phyloP scores from a whole-genome alignment of 2,113 vertebrate genomes.

The Eolophus roseicapilla region DNA sequence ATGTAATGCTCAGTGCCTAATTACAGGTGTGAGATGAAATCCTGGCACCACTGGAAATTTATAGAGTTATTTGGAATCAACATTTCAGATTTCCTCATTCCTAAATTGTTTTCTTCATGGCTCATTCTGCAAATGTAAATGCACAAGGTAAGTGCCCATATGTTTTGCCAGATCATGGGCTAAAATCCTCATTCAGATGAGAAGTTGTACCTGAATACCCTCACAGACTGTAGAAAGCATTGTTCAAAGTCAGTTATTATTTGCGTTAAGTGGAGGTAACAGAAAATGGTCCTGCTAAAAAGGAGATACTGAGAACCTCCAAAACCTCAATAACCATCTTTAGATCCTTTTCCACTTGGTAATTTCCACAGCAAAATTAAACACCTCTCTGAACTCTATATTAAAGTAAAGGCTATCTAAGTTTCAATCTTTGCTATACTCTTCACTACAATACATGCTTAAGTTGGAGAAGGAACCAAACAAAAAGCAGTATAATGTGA shows the following conservation, averaged over 20 bases:
- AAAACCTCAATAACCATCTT: not conserved
- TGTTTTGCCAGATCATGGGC: not conserved
- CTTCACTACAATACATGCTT: not conserved
- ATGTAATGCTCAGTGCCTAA: not conserved
- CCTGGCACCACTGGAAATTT: not conserved
- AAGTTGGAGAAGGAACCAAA: not conserved
- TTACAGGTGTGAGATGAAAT: not conserved
- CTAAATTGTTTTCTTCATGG: not conserved
- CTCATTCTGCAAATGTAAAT: slow-evolving; percentile 39
- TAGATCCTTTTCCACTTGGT: not conserved
- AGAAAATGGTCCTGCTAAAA: not conserved
- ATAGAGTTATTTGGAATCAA: slow-evolving; percentile 11
- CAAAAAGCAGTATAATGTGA: not conserved
- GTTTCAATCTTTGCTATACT: not conserved
- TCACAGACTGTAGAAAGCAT: not conserved
- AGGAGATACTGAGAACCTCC: not conserved
- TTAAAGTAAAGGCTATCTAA: not conserved
- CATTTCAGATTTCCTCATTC: slow-evolving; percentile 13
- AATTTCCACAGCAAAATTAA: not conserved
- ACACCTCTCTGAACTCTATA: not conserved
- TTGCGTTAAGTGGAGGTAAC: not conserved
- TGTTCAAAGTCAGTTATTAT: not conserved
- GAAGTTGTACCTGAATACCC: not conserved
- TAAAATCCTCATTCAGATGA: not conserved
- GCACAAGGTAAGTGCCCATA: not conserved